phyloP scores from a whole-genome alignment of 1,140 invertebrate species.

The Thereuonema tuberculata region DNA sequence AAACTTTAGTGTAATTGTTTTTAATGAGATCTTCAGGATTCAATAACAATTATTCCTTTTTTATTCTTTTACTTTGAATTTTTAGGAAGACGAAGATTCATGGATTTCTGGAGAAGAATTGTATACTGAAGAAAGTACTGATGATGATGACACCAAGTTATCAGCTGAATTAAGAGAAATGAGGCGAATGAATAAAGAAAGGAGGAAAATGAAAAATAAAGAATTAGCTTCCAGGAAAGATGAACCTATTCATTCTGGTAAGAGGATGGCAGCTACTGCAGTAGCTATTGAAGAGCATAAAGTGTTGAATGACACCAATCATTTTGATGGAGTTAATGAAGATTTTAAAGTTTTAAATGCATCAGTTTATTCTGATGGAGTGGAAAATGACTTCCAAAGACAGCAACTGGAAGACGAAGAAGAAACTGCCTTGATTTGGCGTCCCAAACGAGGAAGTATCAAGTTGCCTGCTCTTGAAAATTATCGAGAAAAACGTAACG shows the following conservation, averaged over 20 bases:
- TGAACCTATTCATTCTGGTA: not conserved
- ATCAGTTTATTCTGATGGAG: not conserved
- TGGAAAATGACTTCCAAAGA: not conserved
- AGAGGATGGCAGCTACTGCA: not conserved
- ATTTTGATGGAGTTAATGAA: not conserved
- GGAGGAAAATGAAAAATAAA: not conserved
- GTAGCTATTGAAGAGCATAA: not conserved
- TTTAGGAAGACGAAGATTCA: not conserved
- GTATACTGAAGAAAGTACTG: not conserved
- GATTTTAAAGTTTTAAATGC: not conserved
- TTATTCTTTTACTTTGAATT: no score
- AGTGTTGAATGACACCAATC: not conserved
- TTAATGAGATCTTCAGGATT: no score
- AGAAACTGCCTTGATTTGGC: not conserved
- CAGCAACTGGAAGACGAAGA: no score
- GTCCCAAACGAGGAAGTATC: not conserved
- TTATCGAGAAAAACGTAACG: not conserved
- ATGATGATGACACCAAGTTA: not conserved
- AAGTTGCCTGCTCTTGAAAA: not conserved
- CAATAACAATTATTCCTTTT: no score
- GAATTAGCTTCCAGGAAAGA: not conserved
- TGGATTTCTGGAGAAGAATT: conserved; percentile 4
- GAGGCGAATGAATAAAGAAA: not conserved
- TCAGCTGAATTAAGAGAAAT: not conserved
- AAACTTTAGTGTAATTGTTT: no score